Evolutionary conservation across 2,113 vertebrate species (phyloP), one percentile per base, ranked within the genome.

Genomic region (Platycercus adscitus): DNA sequence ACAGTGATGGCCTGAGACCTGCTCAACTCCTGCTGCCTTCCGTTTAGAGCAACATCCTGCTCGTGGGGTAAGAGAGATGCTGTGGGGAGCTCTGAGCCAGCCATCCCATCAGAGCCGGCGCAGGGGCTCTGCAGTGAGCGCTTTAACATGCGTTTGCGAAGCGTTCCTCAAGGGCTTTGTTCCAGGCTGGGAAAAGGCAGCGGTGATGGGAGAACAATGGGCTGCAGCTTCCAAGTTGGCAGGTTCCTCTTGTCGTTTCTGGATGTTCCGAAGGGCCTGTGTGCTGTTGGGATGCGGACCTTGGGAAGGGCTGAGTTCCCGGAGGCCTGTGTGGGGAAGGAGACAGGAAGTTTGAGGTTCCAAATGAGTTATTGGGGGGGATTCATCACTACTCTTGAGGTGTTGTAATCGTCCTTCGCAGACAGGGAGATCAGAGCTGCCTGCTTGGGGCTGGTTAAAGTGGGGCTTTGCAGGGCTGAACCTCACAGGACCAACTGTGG

Each of bases 351-450:
- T 10, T 41, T 29, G 35, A 33, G 29, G n/a, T 13, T 76, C 8
- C 13, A 21, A 31, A 17, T 39, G n/a, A 35, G 8, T 65, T 41
- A 13, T 35, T 63, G 76, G 76, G 10, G 46, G 49, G 53, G 18
- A n/a, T 14, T 56, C 2, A 1, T 65, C 2, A 0, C 29, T 14
- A 0, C 19, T 31, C 49, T 15, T 2, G 13, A 49, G 46, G 46
- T 8, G 49, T 3, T 13, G 29, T 3, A 4, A 2, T 9, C 1
- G 1, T 37, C 23, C n/a, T 37, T 16, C 1, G 46, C 35, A 28
- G 26, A 24, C 26, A 43, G 43, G 0, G 10, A 15, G 56, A 8
- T n/a, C 0, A 0, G 28, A 85, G 35, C 37, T 31, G 76, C 0
- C 2, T 10, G n/a, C 37, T 6, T 1, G 5, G 79, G 28, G 69